Evolutionary conservation across 2,113 vertebrate species (phyloP).

Genomic region (Damaliscus lunatus): DNA sequence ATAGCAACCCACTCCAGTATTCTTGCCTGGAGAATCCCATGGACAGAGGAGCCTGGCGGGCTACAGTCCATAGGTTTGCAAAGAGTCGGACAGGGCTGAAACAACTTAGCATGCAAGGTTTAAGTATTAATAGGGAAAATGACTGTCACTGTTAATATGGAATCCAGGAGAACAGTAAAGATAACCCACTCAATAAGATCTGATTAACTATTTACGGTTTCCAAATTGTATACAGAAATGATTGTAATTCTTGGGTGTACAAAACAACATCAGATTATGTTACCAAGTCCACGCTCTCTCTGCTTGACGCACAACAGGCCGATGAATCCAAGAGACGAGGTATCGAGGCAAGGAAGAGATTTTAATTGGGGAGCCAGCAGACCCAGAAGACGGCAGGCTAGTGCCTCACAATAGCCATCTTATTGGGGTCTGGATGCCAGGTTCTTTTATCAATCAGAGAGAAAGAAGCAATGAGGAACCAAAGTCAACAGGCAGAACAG

Average conservation of each 20-base stretch:
- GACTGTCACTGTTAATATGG: neutral
- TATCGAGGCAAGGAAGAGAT: neutral
- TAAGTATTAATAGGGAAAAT: neutral
- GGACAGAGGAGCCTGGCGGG: neutral
- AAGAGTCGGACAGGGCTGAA: neutral
- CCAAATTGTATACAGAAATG: neutral
- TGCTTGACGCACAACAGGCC: neutral
- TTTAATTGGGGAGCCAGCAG: neutral
- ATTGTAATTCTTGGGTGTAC: neutral
- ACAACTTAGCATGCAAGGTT: neutral
- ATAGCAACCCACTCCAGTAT: neutral
- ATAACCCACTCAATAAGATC: neutral
- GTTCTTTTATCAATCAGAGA: neutral
- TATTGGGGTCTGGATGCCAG: neutral
- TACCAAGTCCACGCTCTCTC: neutral
- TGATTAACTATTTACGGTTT: neutral
- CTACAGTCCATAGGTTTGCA: neutral
- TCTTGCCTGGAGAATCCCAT: neutral
- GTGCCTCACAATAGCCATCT: neutral
- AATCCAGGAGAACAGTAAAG: neutral
- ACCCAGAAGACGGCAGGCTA: neutral
- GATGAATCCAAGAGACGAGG: neutral
- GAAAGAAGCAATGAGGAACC: neutral
- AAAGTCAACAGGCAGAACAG: neutral
- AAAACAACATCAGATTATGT: neutral